Base-by-base conservation (phyloP, 1,140 invertebrate genomes). In the Melitaea cinxia region DNA sequence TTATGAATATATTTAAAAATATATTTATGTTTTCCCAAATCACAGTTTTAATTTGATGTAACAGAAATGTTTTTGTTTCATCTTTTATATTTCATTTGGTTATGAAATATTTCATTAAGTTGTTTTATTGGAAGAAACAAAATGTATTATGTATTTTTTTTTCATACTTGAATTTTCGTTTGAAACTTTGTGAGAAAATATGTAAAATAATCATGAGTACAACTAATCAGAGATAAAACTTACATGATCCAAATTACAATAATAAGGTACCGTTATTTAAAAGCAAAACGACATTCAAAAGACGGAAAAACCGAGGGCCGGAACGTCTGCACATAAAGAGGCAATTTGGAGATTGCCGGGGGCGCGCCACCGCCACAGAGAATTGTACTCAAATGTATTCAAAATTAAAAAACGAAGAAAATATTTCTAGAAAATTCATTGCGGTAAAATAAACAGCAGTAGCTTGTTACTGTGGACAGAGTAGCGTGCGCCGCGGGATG, bases 321-420 rank as follows among this genome's bases (percentile, higher is more conserved):
- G 82, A 85, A 87, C 86, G 89, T 91, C 88, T 91, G 85, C 85
- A 87, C 88, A 91, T 89, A 91, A 91, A 91, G 86, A 89, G 86
- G 88, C 88, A 91, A 91, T 91, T 91, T 91, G 88, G 84, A 91
- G 84, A 91, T 91, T 89, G 86, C 88, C 88, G 79, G 80, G 84
- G 88, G 88, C 86, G 85, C 71, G 78, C 85, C 75, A 82, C 88
- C 75, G 79, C 80, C 83, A 83, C 80, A 72, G 77, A 83, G 85
- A 85, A 89, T 88, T 89, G 86, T 88, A 77, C 82, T 87, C 82
- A 77, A 87, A 90, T 89, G 85, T 91, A 91, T 89, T 91, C 85
- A 89, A 89, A 90, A 84, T 85, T 83, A 83, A 87, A 88, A 89
- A 87, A 87, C 75, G 78, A 80, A 81, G 75, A 83, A 83, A 88